Evolutionary conservation across 30 jellyfish, hydroid and myxozoan species (phyloP).

Genomic region (Hydra vulgaris): DNA sequence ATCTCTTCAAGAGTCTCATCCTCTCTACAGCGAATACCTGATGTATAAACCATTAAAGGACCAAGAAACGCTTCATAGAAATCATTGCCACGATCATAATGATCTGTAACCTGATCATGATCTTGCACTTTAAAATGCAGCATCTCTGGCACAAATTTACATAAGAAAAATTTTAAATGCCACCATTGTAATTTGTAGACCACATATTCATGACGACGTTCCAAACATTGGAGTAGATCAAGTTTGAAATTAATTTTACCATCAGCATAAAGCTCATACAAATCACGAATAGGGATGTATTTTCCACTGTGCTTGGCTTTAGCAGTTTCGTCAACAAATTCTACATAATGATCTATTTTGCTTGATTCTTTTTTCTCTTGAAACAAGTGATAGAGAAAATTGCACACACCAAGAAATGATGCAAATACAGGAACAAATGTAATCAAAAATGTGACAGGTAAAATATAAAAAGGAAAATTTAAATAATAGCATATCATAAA

Average conservation of each 20-base stretch:
- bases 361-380: constrained; percentile 24
- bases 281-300: constrained; percentile 60
- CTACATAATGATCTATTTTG: constrained; percentile 49
- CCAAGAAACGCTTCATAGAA: constrained; percentile 75
- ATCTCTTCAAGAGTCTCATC: constrained; percentile 62
- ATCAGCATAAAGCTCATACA: constrained; percentile 75
- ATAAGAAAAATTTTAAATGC: constrained; percentile 77
- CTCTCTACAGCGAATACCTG: constrained; percentile 46
- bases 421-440: constrained; percentile 4
- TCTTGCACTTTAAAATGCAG: constrained; percentile 63
- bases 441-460: not conserved
- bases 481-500: not conserved
- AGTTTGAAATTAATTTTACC: constrained; percentile 54
- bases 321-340: constrained; percentile 40
- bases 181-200: constrained; percentile 67
- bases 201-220: constrained; percentile 49
- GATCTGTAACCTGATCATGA: constrained; percentile 68
- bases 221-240: constrained; percentile 56
- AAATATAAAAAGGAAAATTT: not conserved
- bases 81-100: constrained; percentile 90
- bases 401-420: constrained; percentile 8
- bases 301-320: constrained; percentile 33
- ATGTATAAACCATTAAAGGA: constrained; percentile 65
- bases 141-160: constrained; percentile 76
- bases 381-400: constrained; percentile 28